Percentiles rank a stretch among this genome's conserved stretches.
These are phyloP conservation scores for Pyxicephalus adspersus DNA, from an alignment of 2,113 vertebrate genomes.

Conservation along the genomic window DNA sequence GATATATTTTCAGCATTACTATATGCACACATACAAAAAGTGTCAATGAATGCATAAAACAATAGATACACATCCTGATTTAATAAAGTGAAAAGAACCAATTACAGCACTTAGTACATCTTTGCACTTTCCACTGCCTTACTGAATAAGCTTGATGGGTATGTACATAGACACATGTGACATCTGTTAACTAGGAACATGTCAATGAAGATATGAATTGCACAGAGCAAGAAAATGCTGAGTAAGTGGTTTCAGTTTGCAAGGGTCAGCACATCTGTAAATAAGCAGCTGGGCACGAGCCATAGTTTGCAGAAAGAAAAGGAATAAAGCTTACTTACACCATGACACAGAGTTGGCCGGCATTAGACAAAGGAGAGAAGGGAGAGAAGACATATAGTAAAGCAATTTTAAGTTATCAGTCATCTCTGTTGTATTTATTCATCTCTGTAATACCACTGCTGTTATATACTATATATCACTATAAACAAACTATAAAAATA, in stretches of 20 bases:
- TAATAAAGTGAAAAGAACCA: neutral
- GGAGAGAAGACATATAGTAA: conserved; percentile 50
- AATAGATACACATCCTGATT: no score
- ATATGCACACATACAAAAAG: no score
- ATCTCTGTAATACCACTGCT: no score
- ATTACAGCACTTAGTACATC: neutral
- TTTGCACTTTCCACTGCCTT: no score
- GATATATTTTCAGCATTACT: no score
- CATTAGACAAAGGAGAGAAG: neutral
- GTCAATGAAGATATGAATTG: conserved; percentile 13
- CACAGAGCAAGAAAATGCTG: conserved; percentile 13
- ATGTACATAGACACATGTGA: neutral
- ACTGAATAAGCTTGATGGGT: neutral
- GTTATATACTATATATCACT: no score
- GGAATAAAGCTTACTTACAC: conserved; percentile 61
- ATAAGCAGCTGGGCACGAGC: conserved; percentile 28
- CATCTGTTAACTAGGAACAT: neutral
- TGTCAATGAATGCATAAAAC: no score
- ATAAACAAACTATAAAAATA: no score
- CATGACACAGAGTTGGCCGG: conserved; percentile 43
- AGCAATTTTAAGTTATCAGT: conserved; percentile 47
- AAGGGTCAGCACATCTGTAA: conserved; percentile 33
- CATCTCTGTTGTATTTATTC: conserved; percentile 3
- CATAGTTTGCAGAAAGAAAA: conserved; percentile 26
- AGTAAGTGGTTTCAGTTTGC: conserved; percentile 5